Conservation (phyloP, 2,888 invertebrate species). For the Deilephila porcellus region DNA sequence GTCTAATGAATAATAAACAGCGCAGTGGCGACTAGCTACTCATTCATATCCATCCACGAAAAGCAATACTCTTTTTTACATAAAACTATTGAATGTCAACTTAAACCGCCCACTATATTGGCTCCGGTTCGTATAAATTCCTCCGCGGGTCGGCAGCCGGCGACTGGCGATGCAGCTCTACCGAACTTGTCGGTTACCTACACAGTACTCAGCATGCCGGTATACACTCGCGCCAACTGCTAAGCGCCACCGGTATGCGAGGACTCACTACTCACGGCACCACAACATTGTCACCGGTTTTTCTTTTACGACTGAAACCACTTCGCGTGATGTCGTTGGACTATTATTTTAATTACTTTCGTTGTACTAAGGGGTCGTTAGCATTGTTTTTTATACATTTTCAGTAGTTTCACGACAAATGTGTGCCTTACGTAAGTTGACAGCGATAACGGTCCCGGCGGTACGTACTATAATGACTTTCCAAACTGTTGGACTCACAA, state of each 20-base stretch:
- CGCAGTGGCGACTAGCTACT: slow-evolving; percentile 75
- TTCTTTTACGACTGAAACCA: slow-evolving; percentile 63
- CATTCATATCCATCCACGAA: slow-evolving; percentile 80
- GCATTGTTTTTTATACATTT: slow-evolving; percentile 61
- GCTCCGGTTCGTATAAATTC: slow-evolving; percentile 58
- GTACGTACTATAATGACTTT: slow-evolving; percentile 61
- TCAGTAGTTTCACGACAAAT: slow-evolving; percentile 61
- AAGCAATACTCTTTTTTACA: slow-evolving; percentile 75
- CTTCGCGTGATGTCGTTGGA: slow-evolving; percentile 73
- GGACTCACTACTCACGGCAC: slow-evolving; percentile 32
- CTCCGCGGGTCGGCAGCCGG: slow-evolving; percentile 36
- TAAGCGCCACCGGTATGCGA: slow-evolving; percentile 32
- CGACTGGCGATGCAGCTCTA: slow-evolving; percentile 39
- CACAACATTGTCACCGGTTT: slow-evolving; percentile 53
- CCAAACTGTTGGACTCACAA: slow-evolving; percentile 58
- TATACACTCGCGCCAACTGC: slow-evolving; percentile 40
- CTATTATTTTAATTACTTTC: slow-evolving; percentile 83
- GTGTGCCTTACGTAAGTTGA: slow-evolving; percentile 51
- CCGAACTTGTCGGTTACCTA: slow-evolving; percentile 38
- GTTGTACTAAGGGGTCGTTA: slow-evolving; percentile 69
- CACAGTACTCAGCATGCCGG: no score
- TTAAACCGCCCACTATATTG: slow-evolving; percentile 65
- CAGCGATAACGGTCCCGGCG: slow-evolving; percentile 53
- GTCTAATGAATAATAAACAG: slow-evolving; percentile 83
- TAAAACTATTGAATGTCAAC: slow-evolving; percentile 71